Conservation (phyloP, 2,888 invertebrate species). For the Matsumyia berberina region DNA sequence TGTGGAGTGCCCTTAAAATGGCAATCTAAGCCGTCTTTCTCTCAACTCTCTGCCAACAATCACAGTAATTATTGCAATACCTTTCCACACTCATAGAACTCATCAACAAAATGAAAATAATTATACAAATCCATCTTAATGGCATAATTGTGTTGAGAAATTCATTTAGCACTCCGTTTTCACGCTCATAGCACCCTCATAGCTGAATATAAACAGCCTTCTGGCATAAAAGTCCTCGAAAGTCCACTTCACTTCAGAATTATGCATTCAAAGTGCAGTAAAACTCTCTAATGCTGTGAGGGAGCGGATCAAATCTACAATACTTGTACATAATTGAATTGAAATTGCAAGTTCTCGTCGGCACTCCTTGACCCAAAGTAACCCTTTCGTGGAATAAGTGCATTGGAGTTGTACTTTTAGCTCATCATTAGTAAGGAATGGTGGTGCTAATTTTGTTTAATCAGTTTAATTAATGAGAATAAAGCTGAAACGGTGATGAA, state of each 20-base stretch:
- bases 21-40: too few relatives aligned
- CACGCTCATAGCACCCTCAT: neutral
- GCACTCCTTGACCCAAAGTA: constrained; percentile 34
- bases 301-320: constrained; percentile 12
- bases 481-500: too few relatives aligned
- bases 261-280: neutral
- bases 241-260: neutral
- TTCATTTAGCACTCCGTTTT: neutral
- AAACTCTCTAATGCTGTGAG: neutral
- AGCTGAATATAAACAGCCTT: neutral
- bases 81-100: too few relatives aligned
- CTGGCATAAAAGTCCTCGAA: neutral
- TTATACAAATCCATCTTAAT: neutral
- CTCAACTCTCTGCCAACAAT: too few relatives aligned
- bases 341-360: constrained; percentile 17
- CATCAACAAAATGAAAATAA: too few relatives aligned
- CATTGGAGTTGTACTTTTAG: neutral
- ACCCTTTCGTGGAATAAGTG: constrained; percentile 1
- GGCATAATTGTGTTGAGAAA: neutral
- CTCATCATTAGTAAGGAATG: too few relatives aligned
- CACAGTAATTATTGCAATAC: too few relatives aligned
- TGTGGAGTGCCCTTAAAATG: too few relatives aligned
- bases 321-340: constrained; percentile 50
- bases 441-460: too few relatives aligned
- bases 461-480: too few relatives aligned